phyloP scores from a whole-genome alignment of 1,140 invertebrate species.

The Doryteuthis pealeii region DNA sequence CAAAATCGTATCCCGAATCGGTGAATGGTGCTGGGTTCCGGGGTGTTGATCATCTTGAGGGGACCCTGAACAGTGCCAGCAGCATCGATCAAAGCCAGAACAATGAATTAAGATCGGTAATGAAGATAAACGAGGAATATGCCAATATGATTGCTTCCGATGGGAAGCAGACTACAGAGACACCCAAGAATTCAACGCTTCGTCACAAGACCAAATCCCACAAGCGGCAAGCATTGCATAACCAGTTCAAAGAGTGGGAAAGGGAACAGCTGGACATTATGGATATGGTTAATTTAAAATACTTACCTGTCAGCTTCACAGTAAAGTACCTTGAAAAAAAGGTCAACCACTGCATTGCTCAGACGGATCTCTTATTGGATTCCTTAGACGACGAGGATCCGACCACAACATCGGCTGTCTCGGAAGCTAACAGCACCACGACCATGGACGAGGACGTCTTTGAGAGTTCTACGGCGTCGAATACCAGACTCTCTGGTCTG shows the following conservation, averaged over 20 bases:
- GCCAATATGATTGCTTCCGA: background rate
- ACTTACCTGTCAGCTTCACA: conserved; percentile 51
- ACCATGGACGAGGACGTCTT: background rate
- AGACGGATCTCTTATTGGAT: conserved; percentile 51
- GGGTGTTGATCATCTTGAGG: background rate
- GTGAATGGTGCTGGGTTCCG: background rate
- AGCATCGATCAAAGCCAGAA: background rate
- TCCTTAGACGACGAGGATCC: conserved; percentile 32
- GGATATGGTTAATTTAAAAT: conserved; percentile 47
- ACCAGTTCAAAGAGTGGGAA: conserved; percentile 46
- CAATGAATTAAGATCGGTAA: background rate
- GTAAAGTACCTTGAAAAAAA: conserved; percentile 53
- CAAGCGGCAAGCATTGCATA: conserved; percentile 26
- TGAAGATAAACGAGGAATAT: background rate
- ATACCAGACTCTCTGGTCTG: background rate
- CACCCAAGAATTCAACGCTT: background rate
- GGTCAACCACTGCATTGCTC: conserved; percentile 55
- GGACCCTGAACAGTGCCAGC: background rate
- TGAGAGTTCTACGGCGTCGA: background rate
- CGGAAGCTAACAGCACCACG: background rate
- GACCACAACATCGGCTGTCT: background rate
- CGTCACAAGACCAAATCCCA: background rate
- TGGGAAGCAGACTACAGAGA: background rate
- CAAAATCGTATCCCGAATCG: background rate
- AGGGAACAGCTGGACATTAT: conserved; percentile 50